Conservation (phyloP, 2,888 invertebrate species). For the Diachrysia chrysitis region DNA sequence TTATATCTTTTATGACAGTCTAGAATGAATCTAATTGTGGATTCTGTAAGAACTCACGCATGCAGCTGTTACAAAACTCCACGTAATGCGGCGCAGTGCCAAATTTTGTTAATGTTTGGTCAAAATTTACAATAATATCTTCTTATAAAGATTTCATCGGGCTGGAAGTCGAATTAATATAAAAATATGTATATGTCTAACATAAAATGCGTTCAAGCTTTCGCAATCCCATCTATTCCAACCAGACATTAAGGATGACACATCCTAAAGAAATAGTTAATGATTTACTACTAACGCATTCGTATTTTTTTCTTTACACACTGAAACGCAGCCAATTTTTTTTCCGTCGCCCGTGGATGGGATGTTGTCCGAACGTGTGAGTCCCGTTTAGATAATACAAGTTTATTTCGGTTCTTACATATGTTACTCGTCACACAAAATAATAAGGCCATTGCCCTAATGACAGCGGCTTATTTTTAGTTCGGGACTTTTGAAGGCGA, state of each 20-base stretch:
- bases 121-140: constrained; percentile 49
- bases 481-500: constrained; percentile 78
- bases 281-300: constrained; percentile 73
- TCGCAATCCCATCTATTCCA: constrained; percentile 69
- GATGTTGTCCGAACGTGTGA: constrained; percentile 74
- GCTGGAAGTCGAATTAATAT: constrained; percentile 58
- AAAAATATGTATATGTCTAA: constrained; percentile 60
- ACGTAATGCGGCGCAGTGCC: constrained; percentile 54
- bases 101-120: constrained; percentile 55
- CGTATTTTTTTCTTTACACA: constrained; percentile 66
- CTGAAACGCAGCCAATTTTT: constrained; percentile 83
- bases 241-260: constrained; percentile 69
- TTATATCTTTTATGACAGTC: constrained; percentile 20
- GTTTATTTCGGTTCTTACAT: constrained; percentile 86
- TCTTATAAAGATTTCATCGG: constrained; percentile 64
- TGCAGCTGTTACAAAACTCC: constrained; percentile 57
- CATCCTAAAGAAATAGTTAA: constrained; percentile 75
- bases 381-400: constrained; percentile 85
- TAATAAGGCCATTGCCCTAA: constrained; percentile 89
- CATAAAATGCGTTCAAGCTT: constrained; percentile 60
- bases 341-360: constrained; percentile 69
- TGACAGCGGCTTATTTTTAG: constrained; percentile 84
- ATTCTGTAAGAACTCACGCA: constrained; percentile 27
- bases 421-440: constrained; percentile 86
- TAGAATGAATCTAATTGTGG: constrained; percentile 43